phyloP scores from a whole-genome alignment of 2,888 invertebrate species.

The Platycheirus albimanus region DNA sequence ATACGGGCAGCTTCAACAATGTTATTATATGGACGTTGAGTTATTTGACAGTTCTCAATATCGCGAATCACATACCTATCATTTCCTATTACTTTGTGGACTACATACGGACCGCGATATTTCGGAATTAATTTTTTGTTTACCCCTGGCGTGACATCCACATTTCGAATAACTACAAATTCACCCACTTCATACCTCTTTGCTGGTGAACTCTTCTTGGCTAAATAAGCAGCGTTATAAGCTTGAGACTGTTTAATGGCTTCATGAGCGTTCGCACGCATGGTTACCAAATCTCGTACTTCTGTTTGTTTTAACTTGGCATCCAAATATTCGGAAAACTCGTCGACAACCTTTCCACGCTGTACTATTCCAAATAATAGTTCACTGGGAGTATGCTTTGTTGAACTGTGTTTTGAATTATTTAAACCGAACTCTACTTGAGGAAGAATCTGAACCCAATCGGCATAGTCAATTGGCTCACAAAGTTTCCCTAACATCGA shows the following conservation, averaged over 20 bases:
- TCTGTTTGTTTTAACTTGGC: slow-evolving; percentile 5
- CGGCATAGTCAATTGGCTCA: slow-evolving; percentile 43
- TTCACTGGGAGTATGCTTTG: slow-evolving; percentile 29
- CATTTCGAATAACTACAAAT: slow-evolving; percentile 9
- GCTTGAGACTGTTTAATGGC: slow-evolving; percentile 18
- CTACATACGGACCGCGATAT: slow-evolving; percentile 13
- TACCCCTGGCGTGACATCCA: slow-evolving; percentile 6
- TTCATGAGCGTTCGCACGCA: slow-evolving; percentile 29
- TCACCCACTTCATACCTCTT: slow-evolving; percentile 13
- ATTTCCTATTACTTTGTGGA: slow-evolving; percentile 14
- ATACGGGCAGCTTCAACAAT: not conserved
- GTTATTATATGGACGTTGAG: slow-evolving; percentile 21
- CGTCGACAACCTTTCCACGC: slow-evolving; percentile 23
- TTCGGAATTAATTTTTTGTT: not conserved
- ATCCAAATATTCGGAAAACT: slow-evolving; percentile 40
- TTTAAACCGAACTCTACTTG: slow-evolving; percentile 36
- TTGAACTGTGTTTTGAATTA: slow-evolving; percentile 40
- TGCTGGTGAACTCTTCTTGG: not conserved
- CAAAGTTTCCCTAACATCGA: slow-evolving; percentile 48
- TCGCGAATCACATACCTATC: slow-evolving; percentile 16
- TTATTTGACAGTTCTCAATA: slow-evolving; percentile 18
- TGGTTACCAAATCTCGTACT: slow-evolving; percentile 22
- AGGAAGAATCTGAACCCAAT: slow-evolving; percentile 38
- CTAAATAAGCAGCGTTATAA: slow-evolving; percentile 6
- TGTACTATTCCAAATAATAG: slow-evolving; percentile 36